phyloP scores from a whole-genome alignment of 2,888 invertebrate species.

The Mesorhabditis spiculigera region DNA sequence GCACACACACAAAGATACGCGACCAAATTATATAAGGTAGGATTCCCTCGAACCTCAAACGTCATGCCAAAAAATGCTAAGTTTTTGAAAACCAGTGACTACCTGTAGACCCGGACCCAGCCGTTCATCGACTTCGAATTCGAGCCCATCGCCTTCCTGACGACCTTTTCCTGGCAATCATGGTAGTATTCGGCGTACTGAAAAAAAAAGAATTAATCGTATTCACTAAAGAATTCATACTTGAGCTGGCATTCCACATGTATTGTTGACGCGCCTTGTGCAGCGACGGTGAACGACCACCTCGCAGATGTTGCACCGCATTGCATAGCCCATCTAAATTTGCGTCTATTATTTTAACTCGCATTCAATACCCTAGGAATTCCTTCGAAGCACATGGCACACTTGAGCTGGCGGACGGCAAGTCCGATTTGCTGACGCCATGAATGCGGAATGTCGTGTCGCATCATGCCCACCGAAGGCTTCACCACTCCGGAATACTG shows the following conservation, averaged over 20 bases:
- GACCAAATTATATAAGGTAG: no score
- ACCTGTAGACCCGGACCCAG: conserved; percentile 3
- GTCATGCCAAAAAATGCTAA: neutral
- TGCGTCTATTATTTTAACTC: neutral
- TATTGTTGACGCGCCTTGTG: conserved; percentile 25
- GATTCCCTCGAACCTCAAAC: no score
- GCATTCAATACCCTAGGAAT: conserved; percentile 19
- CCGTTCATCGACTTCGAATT: conserved; percentile 13
- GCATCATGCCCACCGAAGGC: conserved; percentile 29
- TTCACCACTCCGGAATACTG: neutral
- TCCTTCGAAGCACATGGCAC: conserved; percentile 32
- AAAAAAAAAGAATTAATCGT: neutral
- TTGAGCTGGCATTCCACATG: conserved; percentile 36
- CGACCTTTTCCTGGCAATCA: conserved; percentile 18
- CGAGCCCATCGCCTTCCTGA: conserved; percentile 11
- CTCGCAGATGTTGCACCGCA: conserved; percentile 21
- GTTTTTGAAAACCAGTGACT: neutral
- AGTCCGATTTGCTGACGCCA: conserved; percentile 13
- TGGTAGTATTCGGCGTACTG: neutral
- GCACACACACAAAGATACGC: no score
- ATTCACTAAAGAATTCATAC: conserved; percentile 10
- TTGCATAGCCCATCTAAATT: neutral
- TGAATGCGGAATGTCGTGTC: conserved; percentile 43
- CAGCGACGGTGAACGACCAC: conserved; percentile 34
- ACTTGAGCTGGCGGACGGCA: conserved; percentile 18